A percentile compares a stretch with the other conserved stretches of the same genome.
These are phyloP conservation scores for Riptortus pedestris DNA, from an alignment of 1,140 invertebrate genomes.

Conservation along the genomic window DNA sequence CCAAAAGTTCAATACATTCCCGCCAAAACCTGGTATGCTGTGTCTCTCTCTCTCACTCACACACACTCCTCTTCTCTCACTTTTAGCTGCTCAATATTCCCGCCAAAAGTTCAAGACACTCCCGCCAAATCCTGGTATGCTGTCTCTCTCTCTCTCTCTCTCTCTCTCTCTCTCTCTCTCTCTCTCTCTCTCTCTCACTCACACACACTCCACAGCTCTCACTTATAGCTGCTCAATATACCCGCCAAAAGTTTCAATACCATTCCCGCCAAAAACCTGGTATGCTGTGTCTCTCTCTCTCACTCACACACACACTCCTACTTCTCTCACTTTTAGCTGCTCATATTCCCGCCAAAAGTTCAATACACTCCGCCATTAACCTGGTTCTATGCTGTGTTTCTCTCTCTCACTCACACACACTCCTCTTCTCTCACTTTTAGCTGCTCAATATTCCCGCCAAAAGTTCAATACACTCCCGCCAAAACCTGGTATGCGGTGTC, in stretches of 20 bases:
- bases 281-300: background rate
- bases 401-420: slow-evolving; percentile 1
- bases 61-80: too few relatives aligned
- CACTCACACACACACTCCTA: background rate
- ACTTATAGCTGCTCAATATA: background rate
- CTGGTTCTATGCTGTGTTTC: background rate
- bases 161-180: slow-evolving; percentile 13
- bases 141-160: too few relatives aligned
- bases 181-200: slow-evolving; percentile 10
- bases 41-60: background rate
- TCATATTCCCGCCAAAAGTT: background rate
- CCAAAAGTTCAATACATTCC: too few relatives aligned
- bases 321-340: background rate
- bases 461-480: background rate
- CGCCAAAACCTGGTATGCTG: too few relatives aligned
- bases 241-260: background rate
- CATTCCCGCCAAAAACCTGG: background rate
- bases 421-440: background rate
- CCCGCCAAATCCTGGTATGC: too few relatives aligned
- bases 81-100: too few relatives aligned
- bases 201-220: background rate
- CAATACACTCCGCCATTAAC: background rate
- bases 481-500: background rate
- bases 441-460: background rate
- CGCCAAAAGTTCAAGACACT: too few relatives aligned